Evolutionary conservation across 2,797 vertebrate genomes (phyloP), one percentile per base, ranked within the genome.

Genomic region (Peromyscus attwateri): DNA sequence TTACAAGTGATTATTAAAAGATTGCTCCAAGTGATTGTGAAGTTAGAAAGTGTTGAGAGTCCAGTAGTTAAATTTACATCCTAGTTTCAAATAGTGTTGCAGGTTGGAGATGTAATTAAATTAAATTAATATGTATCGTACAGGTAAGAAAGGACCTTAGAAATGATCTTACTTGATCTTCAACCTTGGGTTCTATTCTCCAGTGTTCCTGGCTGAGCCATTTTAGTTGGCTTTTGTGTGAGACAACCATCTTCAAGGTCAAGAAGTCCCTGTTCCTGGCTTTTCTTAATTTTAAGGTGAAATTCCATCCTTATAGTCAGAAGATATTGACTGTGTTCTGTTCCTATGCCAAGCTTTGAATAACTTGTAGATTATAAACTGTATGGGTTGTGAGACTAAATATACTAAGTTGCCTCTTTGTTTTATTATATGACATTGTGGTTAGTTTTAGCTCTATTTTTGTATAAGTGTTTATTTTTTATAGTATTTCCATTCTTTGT

Each of bases 11-110:
- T 68, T 34, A 71, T 49, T 64, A 80, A 91, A 95, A 75, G 21
- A 71, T 92, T 77, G 49, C 89, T 93, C 93, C 25, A 64, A 60
- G 21, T 76, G 81, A 73, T 94, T 88, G 71, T 91, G 82, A 91
- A 89, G 43, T 95, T 91, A 85, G 46, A 81, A 49, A 85, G 71
- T 76, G 89, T 70, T 83, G 87, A 68, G 87, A 89, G 37, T 83
- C n/a, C 23, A 77, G 0, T 77, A 87, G 31, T 92, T 2, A 84
- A 82, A 77, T 93, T 90, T 91, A 87, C 55, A 77, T 37, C 81
- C 37, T 3, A 14, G 5, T 96, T 95, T 97, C 75, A 95, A 77
- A 34, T 85, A 92, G 49, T 77, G 34, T 94, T 87, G 92, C 83
- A 64, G 87, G 76, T 97, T 95, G 93, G 64, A 87, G 85, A 83